These are phyloP conservation scores for Pegoplata infirma DNA, from an alignment of 2,888 invertebrate genomes.

Conservation along the genomic window DNA sequence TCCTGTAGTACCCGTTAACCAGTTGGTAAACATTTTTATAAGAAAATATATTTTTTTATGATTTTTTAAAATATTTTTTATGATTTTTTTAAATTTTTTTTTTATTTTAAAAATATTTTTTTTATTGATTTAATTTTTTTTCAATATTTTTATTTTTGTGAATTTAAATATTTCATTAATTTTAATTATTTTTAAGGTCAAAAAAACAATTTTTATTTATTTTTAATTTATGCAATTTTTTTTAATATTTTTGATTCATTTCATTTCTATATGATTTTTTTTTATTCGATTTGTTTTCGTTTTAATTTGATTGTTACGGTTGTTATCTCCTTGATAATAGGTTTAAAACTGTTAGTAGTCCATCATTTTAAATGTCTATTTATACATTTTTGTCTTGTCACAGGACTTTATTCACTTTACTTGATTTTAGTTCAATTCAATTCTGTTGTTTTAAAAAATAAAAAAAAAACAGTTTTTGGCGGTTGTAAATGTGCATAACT, in stretches of 20 bases:
- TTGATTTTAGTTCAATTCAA: constrained; percentile 33
- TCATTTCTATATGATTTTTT: constrained; percentile 14
- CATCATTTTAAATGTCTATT: constrained; percentile 74
- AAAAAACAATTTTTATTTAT: background rate
- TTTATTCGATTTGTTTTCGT: constrained; percentile 1
- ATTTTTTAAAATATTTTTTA: background rate
- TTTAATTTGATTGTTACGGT: no score
- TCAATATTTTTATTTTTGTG: background rate
- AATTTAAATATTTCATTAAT: background rate
- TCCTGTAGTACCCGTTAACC: constrained; percentile 74
- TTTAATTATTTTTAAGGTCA: no score
- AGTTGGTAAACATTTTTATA: constrained; percentile 77
- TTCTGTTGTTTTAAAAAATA: constrained; percentile 45
- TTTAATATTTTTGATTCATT: constrained; percentile 14
- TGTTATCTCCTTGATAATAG: constrained; percentile 70
- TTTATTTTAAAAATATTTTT: constrained; percentile 7
- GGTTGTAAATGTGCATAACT: constrained; percentile 60
- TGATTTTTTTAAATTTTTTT: background rate
- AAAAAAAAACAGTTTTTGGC: constrained; percentile 45
- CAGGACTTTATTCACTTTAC: constrained; percentile 52
- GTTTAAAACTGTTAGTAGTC: constrained; percentile 75
- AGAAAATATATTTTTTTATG: background rate
- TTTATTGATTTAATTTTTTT: background rate
- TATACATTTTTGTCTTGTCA: constrained; percentile 69
- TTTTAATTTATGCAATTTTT: background rate